Conservation (phyloP, 2,113 vertebrate genomes). For the Eolophus roseicapilla region DNA sequence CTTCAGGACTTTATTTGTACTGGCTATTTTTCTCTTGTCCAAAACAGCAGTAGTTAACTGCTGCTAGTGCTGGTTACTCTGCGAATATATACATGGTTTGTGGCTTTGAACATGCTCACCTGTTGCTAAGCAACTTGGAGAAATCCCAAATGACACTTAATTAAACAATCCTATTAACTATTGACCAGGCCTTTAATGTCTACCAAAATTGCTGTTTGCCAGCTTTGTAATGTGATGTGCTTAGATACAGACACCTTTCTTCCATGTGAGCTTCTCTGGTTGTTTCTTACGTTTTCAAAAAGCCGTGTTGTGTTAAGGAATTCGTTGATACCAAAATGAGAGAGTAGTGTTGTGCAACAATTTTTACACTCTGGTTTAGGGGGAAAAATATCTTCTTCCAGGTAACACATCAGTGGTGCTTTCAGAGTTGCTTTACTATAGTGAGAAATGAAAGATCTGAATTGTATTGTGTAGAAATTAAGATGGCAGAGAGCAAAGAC, state of each 20-base stretch:
- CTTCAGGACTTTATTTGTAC: background rate
- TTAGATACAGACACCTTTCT: background rate
- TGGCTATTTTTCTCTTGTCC: background rate
- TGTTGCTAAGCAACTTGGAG: constrained; percentile 38
- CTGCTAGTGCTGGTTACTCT: background rate
- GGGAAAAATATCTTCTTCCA: background rate
- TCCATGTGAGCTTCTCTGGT: background rate
- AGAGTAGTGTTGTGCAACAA: background rate
- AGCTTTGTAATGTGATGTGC: background rate
- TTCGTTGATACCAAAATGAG: background rate
- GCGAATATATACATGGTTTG: background rate
- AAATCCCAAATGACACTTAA: constrained; percentile 21
- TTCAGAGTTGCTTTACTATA: background rate
- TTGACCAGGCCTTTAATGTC: constrained; percentile 13
- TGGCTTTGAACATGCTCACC: background rate
- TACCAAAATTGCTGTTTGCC: background rate
- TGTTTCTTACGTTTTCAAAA: background rate
- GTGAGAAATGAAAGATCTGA: background rate
- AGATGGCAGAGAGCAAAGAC: background rate
- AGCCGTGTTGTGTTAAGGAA: background rate
- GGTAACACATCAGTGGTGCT: background rate
- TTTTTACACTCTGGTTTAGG: background rate
- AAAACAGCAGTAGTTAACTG: background rate
- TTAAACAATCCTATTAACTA: constrained; percentile 18
- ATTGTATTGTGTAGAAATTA: background rate